These are phyloP conservation scores for Pyrgus malvae DNA, from an alignment of 2,888 invertebrate genomes.

Conservation along the genomic window DNA sequence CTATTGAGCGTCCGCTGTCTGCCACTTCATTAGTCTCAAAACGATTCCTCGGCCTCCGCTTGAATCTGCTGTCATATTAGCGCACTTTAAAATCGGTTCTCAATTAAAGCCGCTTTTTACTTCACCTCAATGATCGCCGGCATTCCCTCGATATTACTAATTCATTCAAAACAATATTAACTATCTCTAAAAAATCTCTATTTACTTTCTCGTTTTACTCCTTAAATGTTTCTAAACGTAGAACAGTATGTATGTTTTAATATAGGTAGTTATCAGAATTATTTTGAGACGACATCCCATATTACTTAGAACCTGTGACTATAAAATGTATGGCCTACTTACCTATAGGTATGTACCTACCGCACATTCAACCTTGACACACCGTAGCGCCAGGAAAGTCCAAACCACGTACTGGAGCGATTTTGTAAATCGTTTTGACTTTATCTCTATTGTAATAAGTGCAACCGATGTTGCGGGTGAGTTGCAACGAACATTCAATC, in stretches of 20 bases:
- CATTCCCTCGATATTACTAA: not conserved
- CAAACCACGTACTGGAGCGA: constrained; percentile 28
- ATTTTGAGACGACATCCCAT: too few species aligned
- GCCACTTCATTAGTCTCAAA: constrained; percentile 29
- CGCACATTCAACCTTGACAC: constrained; percentile 23
- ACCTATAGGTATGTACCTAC: not conserved
- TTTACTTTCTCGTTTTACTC: too few species aligned
- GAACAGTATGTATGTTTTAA: too few species aligned
- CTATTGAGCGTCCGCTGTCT: constrained; percentile 28
- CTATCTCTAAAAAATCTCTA: too few species aligned
- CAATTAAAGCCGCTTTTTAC: constrained; percentile 2
- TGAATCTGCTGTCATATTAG: constrained; percentile 16
- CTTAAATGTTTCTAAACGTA: too few species aligned
- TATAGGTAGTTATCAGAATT: too few species aligned
- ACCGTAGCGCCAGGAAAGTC: constrained; percentile 18
- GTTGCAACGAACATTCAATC: not conserved
- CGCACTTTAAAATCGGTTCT: constrained; percentile 10
- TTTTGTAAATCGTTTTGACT: constrained; percentile 5
- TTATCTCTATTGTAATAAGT: not conserved
- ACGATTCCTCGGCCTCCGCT: constrained; percentile 9
- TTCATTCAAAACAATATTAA: not conserved
- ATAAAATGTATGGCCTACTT: constrained; percentile 1
- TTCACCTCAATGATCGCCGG: not conserved
- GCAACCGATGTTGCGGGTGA: not conserved
- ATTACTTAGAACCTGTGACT: too few species aligned